Percentiles rank a stretch among this genome's conserved stretches.
These are phyloP conservation scores for Dolichopus griseipennis DNA, from an alignment of 2,888 invertebrate genomes.

Conservation along the genomic window DNA sequence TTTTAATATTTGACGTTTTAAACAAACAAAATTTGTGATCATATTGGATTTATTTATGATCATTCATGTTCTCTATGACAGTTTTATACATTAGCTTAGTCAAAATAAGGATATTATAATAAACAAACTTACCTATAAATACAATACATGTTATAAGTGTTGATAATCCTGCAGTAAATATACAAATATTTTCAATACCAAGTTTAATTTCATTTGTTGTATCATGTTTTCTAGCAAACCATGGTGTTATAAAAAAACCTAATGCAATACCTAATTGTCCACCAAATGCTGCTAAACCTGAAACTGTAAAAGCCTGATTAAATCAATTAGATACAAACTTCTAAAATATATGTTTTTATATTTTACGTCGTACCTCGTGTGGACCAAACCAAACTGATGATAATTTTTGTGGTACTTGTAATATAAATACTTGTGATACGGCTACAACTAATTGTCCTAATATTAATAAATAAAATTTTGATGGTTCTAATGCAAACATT, in stretches of 20 bases:
- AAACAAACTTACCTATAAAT: slow-evolving; percentile 40
- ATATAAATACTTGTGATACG: slow-evolving; percentile 54
- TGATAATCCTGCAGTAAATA: slow-evolving; percentile 41
- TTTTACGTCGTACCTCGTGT: slow-evolving; percentile 44
- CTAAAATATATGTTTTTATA: not conserved
- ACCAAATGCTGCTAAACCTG: slow-evolving; percentile 63
- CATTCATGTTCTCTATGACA: too few species aligned
- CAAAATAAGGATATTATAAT: slow-evolving; percentile 13
- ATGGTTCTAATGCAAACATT: slow-evolving; percentile 50
- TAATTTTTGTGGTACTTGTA: slow-evolving; percentile 57
- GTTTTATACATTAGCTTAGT: too few species aligned
- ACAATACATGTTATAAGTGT: slow-evolving; percentile 50
- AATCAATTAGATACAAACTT: not conserved
- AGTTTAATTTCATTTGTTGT: slow-evolving; percentile 44
- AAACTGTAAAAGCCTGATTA: slow-evolving; percentile 50
- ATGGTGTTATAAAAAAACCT: slow-evolving; percentile 60
- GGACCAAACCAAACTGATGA: slow-evolving; percentile 64
- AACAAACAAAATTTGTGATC: too few species aligned
- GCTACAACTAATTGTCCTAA: slow-evolving; percentile 50
- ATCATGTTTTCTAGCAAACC: slow-evolving; percentile 45
- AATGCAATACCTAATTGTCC: slow-evolving; percentile 63
- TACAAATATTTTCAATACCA: slow-evolving; percentile 33
- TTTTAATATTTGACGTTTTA: too few species aligned
- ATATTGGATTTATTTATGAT: too few species aligned
- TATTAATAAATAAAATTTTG: slow-evolving; percentile 54